These are phyloP conservation scores for Glyphotaelius pellucidus DNA, from an alignment of 2,888 invertebrate species.

Conservation along the genomic window DNA sequence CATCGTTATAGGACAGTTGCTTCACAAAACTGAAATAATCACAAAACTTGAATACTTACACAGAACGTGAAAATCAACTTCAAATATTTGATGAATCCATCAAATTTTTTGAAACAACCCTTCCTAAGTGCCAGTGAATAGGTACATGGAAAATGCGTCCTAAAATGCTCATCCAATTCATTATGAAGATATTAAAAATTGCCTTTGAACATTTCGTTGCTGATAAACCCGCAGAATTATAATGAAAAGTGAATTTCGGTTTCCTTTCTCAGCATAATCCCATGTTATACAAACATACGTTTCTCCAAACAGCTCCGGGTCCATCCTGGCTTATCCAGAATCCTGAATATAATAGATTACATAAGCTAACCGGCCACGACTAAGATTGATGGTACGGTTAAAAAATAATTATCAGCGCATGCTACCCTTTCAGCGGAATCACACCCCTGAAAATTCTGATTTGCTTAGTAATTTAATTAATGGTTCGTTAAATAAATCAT, in stretches of 20 bases:
- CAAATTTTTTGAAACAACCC: no score
- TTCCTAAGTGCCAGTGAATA: no score
- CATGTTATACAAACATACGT: neutral
- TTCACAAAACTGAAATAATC: no score
- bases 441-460: slow-evolving; percentile 23
- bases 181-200: neutral
- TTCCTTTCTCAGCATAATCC: slow-evolving; percentile 30
- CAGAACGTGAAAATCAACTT: no score
- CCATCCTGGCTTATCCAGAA: neutral
- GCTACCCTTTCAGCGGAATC: slow-evolving; percentile 28
- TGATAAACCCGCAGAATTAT: neutral
- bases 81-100: no score
- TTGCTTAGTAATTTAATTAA: slow-evolving; percentile 18
- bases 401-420: slow-evolving; percentile 42
- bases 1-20: no score
- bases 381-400: slow-evolving; percentile 46
- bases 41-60: no score
- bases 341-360: slow-evolving; percentile 29
- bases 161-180: neutral
- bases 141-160: neutral
- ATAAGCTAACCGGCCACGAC: slow-evolving; percentile 1
- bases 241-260: slow-evolving; percentile 40
- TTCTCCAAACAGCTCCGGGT: neutral
- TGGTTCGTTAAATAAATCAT: neutral
- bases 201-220: neutral